Evolutionary conservation across 2,113 vertebrate genomes (phyloP).

Genomic region (Cyanistes caeruleus): DNA sequence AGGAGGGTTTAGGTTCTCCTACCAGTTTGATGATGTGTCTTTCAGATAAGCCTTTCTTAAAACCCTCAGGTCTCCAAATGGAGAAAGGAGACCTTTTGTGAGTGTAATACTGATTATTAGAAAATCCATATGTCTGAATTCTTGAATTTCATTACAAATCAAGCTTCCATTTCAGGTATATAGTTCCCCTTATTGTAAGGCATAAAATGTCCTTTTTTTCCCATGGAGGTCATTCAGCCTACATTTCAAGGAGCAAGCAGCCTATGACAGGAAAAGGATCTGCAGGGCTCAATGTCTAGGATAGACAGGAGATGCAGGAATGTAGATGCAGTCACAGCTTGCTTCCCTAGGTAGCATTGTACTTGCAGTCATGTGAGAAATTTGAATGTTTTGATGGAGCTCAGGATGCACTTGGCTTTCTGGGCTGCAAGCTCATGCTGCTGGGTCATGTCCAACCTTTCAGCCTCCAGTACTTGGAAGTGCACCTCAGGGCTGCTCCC

Average conservation of each 20-base stretch:
- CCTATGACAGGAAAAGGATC: not conserved
- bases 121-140: not conserved
- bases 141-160: not conserved
- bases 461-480: not conserved
- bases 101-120: not conserved
- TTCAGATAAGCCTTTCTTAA: not conserved
- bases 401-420: not conserved
- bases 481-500: not conserved
- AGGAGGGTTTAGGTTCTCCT: not conserved
- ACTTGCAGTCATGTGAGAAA: not conserved
- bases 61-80: not conserved
- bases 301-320: not conserved
- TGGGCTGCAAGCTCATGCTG: not conserved
- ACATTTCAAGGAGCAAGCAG: not conserved
- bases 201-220: not conserved
- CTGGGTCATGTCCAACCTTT: not conserved
- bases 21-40: not conserved
- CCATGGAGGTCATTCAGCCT: not conserved
- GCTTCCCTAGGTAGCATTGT: accelerated
- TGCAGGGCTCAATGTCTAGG: not conserved
- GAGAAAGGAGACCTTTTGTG: not conserved
- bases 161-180: not conserved
- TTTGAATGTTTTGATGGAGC: not conserved
- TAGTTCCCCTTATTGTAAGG: not conserved
- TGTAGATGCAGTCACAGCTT: not conserved